phyloP scores from a whole-genome alignment of 2,797 vertebrate genomes.

The Oreochromis mossambicus region DNA sequence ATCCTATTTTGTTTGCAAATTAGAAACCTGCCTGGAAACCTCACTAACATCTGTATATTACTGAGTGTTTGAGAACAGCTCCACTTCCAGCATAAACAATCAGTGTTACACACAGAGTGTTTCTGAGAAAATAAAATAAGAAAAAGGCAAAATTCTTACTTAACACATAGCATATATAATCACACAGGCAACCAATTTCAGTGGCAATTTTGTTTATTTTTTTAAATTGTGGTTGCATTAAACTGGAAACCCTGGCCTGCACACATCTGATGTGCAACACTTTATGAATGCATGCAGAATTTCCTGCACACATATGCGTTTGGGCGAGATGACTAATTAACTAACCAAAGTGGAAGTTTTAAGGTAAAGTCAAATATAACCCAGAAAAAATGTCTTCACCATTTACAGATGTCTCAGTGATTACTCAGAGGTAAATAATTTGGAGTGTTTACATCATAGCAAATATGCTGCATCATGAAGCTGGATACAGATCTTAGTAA shows the following conservation, averaged over 20 bases:
- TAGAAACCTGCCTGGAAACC: neutral
- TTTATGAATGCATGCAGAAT: neutral
- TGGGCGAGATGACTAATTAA: neutral
- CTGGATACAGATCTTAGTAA: neutral
- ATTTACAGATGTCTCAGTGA: neutral
- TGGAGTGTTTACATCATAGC: neutral
- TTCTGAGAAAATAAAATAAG: neutral
- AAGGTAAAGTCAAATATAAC: neutral
- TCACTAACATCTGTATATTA: constrained; percentile 22
- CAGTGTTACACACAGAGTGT: neutral
- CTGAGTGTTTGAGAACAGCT: constrained; percentile 4
- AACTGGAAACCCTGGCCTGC: neutral
- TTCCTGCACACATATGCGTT: neutral
- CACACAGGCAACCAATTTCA: neutral
- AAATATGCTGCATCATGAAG: neutral
- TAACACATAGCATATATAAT: neutral
- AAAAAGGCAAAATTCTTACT: neutral
- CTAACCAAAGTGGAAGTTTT: neutral
- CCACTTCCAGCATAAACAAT: neutral
- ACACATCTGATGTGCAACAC: neutral
- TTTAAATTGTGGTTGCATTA: neutral
- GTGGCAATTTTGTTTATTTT: neutral
- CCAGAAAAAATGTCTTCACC: neutral
- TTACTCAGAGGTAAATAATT: neutral
- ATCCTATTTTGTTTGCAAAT: constrained; percentile 10